These are phyloP conservation scores for Pionites leucogaster DNA, from an alignment of 2,113 vertebrate species.

Conservation along the genomic window DNA sequence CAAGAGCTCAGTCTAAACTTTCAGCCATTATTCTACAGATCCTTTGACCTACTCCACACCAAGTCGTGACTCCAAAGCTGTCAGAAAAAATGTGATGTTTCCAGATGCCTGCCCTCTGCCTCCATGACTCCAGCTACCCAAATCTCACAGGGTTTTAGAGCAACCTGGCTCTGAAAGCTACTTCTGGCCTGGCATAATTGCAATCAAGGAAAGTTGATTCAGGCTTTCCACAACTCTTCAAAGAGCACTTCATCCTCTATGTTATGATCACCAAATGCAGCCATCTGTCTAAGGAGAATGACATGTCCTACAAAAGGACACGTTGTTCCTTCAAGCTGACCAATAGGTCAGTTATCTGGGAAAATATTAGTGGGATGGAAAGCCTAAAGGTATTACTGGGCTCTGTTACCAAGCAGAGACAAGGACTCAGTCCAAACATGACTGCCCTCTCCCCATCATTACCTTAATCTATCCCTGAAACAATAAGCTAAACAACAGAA, in stretches of 20 bases:
- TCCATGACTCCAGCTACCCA: neutral
- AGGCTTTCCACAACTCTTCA: neutral
- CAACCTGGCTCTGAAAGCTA: neutral
- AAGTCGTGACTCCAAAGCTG: neutral
- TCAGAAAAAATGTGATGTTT: neutral
- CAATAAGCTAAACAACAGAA: neutral
- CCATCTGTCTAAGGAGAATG: neutral
- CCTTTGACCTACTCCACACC: fast-evolving
- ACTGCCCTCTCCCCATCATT: neutral
- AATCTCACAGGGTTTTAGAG: neutral
- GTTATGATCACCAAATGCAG: neutral
- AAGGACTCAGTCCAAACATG: neutral
- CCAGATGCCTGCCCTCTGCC: neutral
- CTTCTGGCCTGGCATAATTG: neutral
- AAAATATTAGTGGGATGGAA: slow-evolving; percentile 55
- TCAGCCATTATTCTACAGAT: neutral
- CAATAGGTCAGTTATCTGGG: slow-evolving; percentile 33
- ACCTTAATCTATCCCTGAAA: neutral
- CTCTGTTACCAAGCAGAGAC: neutral
- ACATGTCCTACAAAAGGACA: slow-evolving; percentile 10
- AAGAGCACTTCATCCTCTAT: neutral
- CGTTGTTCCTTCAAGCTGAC: slow-evolving; percentile 41
- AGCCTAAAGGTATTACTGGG: slow-evolving; percentile 7
- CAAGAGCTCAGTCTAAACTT: neutral
- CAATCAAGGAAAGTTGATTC: slow-evolving; percentile 11